These are phyloP conservation scores for Aromia moschata DNA, from an alignment of 2,888 invertebrate genomes.

Conservation along the genomic window DNA sequence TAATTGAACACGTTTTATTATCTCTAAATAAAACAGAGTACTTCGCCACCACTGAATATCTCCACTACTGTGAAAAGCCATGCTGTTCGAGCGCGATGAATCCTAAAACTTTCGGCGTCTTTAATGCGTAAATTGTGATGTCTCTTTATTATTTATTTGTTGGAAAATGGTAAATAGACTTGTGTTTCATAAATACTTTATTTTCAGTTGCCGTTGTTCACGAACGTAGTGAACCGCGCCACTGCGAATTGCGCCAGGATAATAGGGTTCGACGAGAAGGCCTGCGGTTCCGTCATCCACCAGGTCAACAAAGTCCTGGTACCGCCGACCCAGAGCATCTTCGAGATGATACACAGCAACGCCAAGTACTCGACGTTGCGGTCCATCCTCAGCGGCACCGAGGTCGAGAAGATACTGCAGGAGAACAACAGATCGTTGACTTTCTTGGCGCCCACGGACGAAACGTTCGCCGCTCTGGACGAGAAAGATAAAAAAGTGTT, in stretches of 20 bases:
- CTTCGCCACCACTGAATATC: too few species aligned
- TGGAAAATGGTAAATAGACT: too few species aligned
- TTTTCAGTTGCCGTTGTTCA: slow-evolving; percentile 66
- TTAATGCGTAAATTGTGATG: too few species aligned
- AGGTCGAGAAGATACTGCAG: slow-evolving; percentile 63
- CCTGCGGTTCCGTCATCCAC: slow-evolving; percentile 75
- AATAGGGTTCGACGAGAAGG: slow-evolving; percentile 69
- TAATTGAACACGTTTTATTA: too few species aligned
- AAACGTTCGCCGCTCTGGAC: slow-evolving; percentile 65
- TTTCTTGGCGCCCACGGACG: slow-evolving; percentile 69
- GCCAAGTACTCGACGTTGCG: slow-evolving; percentile 63
- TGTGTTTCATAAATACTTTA: too few species aligned
- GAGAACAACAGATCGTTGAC: slow-evolving; percentile 64
- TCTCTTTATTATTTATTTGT: too few species aligned
- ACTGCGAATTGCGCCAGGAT: slow-evolving; percentile 76
- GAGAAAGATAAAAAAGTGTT: slow-evolving; percentile 63
- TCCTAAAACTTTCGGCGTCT: too few species aligned
- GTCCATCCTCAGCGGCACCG: slow-evolving; percentile 62
- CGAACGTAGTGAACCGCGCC: slow-evolving; percentile 68
- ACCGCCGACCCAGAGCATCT: slow-evolving; percentile 64
- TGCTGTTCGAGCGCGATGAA: too few species aligned
- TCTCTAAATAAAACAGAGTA: too few species aligned
- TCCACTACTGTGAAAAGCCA: too few species aligned
- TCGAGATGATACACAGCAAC: slow-evolving; percentile 64
- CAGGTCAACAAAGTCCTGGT: slow-evolving; percentile 70